Conservation (phyloP, 2,797 vertebrate species). For the Dryobates pubescens region DNA sequence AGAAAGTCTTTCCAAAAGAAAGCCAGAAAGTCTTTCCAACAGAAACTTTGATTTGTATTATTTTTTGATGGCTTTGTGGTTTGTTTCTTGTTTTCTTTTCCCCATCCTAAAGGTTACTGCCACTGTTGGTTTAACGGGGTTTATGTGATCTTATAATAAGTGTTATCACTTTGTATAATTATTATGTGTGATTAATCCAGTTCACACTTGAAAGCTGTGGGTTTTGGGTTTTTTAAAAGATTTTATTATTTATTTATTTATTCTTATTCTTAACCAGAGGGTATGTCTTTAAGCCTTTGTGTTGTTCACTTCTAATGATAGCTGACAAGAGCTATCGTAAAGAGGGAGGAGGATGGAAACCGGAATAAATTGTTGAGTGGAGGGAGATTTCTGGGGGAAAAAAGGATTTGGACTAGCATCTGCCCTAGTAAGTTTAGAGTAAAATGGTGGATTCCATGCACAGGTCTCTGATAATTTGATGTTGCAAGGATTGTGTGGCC, state of each 20-base stretch:
- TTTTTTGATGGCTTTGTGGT: constrained; percentile 61
- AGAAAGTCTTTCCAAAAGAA: not conserved
- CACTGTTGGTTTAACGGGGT: constrained; percentile 72
- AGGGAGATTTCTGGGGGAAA: not conserved
- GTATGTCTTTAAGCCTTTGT: constrained; percentile 71
- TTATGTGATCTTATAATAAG: constrained; percentile 71
- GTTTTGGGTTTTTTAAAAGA: too few species aligned
- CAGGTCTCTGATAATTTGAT: not conserved
- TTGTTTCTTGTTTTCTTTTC: not conserved
- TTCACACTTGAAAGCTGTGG: constrained; percentile 71
- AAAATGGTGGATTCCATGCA: not conserved
- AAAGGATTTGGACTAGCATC: not conserved
- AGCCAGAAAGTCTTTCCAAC: not conserved
- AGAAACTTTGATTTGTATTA: constrained; percentile 48
- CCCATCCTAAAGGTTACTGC: constrained; percentile 70
- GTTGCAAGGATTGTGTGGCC: too few species aligned
- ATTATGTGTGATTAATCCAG: constrained; percentile 73
- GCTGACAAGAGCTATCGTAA: constrained; percentile 62
- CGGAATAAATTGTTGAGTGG: constrained; percentile 7
- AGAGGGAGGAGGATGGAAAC: constrained; percentile 29
- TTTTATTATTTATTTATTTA: constrained; percentile 12
- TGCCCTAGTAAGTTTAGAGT: not conserved
- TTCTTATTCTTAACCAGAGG: constrained; percentile 64
- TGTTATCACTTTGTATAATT: constrained; percentile 76
- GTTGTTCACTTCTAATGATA: constrained; percentile 65